phyloP scores from a whole-genome alignment of 2,797 vertebrate species.

The Tapirus indicus region DNA sequence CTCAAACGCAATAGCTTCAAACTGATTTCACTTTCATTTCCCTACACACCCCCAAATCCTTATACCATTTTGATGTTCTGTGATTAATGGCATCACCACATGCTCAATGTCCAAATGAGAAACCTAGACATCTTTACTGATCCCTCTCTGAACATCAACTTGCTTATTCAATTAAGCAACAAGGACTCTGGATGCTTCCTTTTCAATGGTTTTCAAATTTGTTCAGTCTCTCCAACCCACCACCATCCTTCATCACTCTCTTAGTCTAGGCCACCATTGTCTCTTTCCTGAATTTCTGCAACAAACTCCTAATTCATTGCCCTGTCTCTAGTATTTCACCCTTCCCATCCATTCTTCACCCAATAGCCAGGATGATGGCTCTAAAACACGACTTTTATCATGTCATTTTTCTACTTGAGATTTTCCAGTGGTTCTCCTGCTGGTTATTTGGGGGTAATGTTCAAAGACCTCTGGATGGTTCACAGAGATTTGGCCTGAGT shows the following conservation, averaged over 20 bases:
- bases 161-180: neutral
- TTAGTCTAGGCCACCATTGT: fast-evolving
- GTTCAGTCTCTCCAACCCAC: neutral
- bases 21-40: neutral
- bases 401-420: neutral
- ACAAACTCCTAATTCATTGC: neutral
- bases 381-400: neutral
- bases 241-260: neutral
- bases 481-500: neutral
- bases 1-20: neutral
- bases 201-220: neutral
- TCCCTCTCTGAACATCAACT: neutral
- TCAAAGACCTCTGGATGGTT: neutral
- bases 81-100: neutral
- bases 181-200: neutral
- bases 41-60: neutral
- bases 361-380: neutral
- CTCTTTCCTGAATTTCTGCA: neutral
- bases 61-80: too few relatives aligned
- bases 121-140: neutral
- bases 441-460: neutral
- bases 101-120: neutral
- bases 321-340: neutral
- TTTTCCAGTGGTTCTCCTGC: neutral
- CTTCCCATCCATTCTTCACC: neutral